These are phyloP conservation scores for Athalia cordata DNA, from an alignment of 2,888 invertebrate genomes.

Conservation along the genomic window DNA sequence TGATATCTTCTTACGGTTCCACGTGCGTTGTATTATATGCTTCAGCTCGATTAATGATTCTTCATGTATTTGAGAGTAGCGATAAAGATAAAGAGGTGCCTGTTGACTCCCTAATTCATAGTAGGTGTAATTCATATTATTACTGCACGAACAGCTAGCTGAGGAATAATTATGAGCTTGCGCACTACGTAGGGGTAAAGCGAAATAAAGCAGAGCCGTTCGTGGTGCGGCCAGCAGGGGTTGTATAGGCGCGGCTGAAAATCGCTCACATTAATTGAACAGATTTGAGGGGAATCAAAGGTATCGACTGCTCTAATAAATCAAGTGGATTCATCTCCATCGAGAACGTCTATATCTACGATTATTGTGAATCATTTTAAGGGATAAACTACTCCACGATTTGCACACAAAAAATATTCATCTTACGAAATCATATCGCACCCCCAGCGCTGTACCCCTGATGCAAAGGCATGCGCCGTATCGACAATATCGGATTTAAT, in stretches of 20 bases:
- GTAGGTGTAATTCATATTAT: neutral
- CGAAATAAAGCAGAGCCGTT: slow-evolving; percentile 62
- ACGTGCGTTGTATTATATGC: too few relatives aligned
- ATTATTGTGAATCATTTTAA: neutral
- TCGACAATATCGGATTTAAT: slow-evolving; percentile 68
- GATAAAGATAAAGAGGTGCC: neutral
- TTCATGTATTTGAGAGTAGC: too few relatives aligned
- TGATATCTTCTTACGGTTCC: too few relatives aligned
- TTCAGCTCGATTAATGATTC: too few relatives aligned
- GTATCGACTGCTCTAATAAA: neutral
- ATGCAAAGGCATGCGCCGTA: slow-evolving; percentile 72
- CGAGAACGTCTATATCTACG: neutral
- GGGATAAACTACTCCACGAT: neutral
- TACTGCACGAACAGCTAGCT: slow-evolving; percentile 39
- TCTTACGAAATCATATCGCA: neutral
- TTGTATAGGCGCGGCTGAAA: slow-evolving; percentile 62
- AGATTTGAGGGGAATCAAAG: slow-evolving; percentile 55
- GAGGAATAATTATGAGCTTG: slow-evolving; percentile 72
- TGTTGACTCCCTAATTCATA: too few relatives aligned
- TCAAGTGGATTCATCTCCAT: neutral
- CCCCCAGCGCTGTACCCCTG: slow-evolving; percentile 54
- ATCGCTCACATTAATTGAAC: slow-evolving; percentile 50
- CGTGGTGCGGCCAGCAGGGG: slow-evolving; percentile 55
- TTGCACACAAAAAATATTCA: neutral
- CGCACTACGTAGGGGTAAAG: slow-evolving; percentile 64